phyloP scores from a whole-genome alignment of 2,888 invertebrate genomes.

The Poecilobothrus nobilitatus region DNA sequence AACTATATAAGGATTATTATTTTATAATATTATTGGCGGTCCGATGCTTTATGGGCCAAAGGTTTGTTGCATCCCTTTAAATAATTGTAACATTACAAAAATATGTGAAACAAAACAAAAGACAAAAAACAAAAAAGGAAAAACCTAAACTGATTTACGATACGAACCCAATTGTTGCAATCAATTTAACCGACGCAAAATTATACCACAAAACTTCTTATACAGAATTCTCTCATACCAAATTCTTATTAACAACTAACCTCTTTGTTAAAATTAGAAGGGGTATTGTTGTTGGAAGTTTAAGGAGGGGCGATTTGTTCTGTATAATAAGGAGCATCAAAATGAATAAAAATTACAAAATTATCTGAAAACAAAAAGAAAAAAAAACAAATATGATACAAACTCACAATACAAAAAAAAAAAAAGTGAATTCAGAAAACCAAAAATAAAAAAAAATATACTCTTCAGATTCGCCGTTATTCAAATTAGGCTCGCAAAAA shows the following conservation, averaged over 20 bases:
- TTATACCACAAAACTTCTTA: not conserved
- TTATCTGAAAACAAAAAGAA: not conserved
- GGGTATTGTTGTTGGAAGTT: too few species aligned
- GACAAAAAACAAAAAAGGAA: not conserved
- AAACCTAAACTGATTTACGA: not conserved
- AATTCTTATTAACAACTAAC: too few species aligned
- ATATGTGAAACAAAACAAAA: not conserved
- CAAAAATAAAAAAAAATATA: not conserved
- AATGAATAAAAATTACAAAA: not conserved
- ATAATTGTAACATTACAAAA: constrained; percentile 1
- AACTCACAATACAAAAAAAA: too few species aligned
- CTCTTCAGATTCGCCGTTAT: not conserved
- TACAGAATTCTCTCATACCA: not conserved
- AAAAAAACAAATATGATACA: not conserved
- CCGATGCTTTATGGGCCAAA: not conserved
- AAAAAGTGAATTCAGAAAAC: not conserved
- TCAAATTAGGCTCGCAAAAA: constrained; percentile 1
- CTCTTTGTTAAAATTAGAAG: too few species aligned
- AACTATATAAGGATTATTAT: not conserved
- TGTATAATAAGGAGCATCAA: not conserved
- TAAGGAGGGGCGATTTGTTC: not conserved
- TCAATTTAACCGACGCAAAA: constrained; percentile 4
- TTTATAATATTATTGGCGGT: not conserved
- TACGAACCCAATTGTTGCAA: not conserved
- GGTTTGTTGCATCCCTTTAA: not conserved